phyloP scores from a whole-genome alignment of 2,113 vertebrate genomes.

The Axis porcinus region DNA sequence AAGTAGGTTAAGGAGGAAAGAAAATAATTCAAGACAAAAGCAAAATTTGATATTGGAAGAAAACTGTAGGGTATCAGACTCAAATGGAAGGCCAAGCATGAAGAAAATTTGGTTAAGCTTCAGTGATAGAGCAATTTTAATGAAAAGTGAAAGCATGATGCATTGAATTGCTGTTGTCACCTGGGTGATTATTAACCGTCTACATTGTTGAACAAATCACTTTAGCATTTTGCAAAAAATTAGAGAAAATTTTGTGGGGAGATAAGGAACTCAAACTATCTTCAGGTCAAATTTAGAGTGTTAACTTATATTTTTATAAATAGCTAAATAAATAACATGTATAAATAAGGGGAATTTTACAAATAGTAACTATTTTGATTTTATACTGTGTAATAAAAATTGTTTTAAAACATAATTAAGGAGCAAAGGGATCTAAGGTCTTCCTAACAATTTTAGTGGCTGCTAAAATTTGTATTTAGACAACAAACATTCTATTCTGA shows the following conservation, averaged over 20 bases:
- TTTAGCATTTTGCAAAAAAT: slow-evolving; percentile 26
- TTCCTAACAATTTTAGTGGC: slow-evolving; percentile 12
- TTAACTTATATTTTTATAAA: slow-evolving; percentile 23
- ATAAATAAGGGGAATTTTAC: slow-evolving; percentile 7
- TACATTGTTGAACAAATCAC: not conserved
- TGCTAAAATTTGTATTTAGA: slow-evolving; percentile 25
- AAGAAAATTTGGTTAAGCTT: not conserved
- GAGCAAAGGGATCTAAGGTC: not conserved
- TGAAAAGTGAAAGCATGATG: not conserved
- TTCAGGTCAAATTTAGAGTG: slow-evolving; percentile 1
- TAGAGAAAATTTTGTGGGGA: not conserved
- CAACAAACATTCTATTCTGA: slow-evolving; percentile 12
- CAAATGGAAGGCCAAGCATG: not conserved
- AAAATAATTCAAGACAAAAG: slow-evolving; percentile 18
- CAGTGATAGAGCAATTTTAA: not conserved
- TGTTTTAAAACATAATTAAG: slow-evolving; percentile 30
- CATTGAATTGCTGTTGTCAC: not conserved
- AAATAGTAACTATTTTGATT: slow-evolving; percentile 38
- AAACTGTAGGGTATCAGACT: not conserved
- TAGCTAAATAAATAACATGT: not conserved
- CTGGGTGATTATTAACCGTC: not conserved
- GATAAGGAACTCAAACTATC: not conserved
- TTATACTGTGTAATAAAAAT: not conserved
- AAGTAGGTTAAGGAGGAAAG: slow-evolving; percentile 50
- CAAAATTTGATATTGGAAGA: not conserved